A percentile compares a stretch with the other conserved stretches of the same genome.
Conservation (phyloP, 2,113 vertebrate genomes). For the Campylorhamphus procurvoides region DNA sequence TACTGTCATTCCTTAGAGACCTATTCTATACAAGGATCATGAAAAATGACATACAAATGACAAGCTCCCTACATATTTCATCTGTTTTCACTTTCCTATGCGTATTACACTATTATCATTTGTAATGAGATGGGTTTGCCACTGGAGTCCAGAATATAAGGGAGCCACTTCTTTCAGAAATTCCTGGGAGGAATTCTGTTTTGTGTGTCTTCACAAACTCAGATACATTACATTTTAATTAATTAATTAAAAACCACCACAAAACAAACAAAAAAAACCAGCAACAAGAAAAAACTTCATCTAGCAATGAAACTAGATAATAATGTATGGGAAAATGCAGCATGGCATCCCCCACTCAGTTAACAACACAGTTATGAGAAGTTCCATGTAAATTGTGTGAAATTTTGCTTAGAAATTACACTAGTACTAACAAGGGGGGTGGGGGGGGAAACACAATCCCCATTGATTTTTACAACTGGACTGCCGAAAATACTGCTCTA, state of each 20-base stretch:
- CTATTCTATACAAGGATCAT: background rate
- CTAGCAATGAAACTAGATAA: background rate
- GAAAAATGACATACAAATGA: background rate
- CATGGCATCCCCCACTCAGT: background rate
- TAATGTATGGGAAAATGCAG: background rate
- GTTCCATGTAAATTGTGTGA: background rate
- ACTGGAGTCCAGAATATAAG: background rate
- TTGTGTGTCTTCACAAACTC: background rate
- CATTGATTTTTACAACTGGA: background rate
- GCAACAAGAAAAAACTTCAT: background rate
- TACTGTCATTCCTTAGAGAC: background rate
- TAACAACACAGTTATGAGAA: background rate
- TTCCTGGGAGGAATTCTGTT: background rate
- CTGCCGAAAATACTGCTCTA: background rate
- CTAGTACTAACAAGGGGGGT: background rate
- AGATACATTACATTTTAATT: background rate
- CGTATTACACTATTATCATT: background rate
- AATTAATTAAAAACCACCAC: no score
- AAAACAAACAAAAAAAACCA: background rate
- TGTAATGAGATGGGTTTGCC: background rate
- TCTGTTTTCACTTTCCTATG: background rate
- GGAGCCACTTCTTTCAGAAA: background rate
- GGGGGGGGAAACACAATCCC: fast-evolving
- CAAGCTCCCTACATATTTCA: background rate
- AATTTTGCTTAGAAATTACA: background rate